Base-by-base conservation (phyloP, 2,888 invertebrate genomes). In the Acrocyrtus sp. region DNA sequence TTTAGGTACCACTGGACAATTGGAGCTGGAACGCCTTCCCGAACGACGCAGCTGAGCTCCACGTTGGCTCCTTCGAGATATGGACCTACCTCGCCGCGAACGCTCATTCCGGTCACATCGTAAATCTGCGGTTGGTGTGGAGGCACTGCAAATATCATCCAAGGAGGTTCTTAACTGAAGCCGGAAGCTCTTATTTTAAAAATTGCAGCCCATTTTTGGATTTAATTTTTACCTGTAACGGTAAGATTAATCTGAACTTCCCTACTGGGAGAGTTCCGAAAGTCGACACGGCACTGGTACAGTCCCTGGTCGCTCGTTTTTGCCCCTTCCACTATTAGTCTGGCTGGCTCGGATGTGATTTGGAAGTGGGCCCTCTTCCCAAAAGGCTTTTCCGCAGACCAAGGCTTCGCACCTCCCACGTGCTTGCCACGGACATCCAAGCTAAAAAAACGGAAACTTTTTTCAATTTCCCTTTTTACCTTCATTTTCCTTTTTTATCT, bases 211-310 rank as follows among this genome's bases (percentile, higher is more conserved):
- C n/a, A n/a, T n/a, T n/a, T n/a, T n/a, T n/a, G n/a, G n/a, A n/a
- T n/a, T n/a, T n/a, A n/a, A n/a, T n/a, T n/a, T n/a, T n/a, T n/a
- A n/a, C n/a, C n/a, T 76, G 67, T 75, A 70, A 81, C 68, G 73
- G 77, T 78, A 58, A 81, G 75, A 72, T 80, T 79, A 48, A 81
- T 70, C 56, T 77, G 62, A 54, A 70, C 73, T 48, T 81, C 80
- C 26, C 81, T 78, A 67, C 78, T 79, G 29, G 80, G 81, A n/a
- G 81, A 81, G 61, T 80, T 79, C n/a, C 81, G 73, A 67, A 80
- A 81, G 62, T 81, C 81, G 50, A 81, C 81, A n/a, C 81, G 73
- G 68, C 81, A 81, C 8, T 79, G 77, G 53, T 80, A 81, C 19
- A 81, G 74, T 43, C 79, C 80, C 63, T 78, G 77, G 61, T 81